Percentiles rank a stretch among this genome's conserved stretches.
phyloP scores from a whole-genome alignment of 2,888 invertebrate species.

The Calameuta pallipes region DNA sequence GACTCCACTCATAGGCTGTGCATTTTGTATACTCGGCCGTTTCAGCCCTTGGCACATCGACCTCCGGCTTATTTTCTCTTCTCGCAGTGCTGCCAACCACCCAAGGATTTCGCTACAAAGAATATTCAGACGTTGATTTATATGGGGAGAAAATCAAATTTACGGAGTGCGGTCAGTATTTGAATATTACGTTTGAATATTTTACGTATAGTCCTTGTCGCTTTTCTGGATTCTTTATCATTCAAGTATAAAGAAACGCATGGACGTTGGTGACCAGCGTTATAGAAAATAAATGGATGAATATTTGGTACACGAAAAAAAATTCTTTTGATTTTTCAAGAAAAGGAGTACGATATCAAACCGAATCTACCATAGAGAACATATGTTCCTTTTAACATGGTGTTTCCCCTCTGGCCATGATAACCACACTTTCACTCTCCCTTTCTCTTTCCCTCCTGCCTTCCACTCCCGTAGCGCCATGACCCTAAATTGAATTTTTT shows the following conservation, averaged over 20 bases:
- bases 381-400: constrained; percentile 19
- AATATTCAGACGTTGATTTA: constrained; percentile 47
- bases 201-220: constrained; percentile 26
- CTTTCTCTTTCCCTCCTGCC: neutral
- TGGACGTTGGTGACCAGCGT: neutral
- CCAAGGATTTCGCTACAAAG: constrained; percentile 28
- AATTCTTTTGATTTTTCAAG: neutral
- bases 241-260: neutral
- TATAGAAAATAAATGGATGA: neutral
- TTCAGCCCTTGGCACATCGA: neutral
- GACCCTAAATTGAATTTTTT: constrained; percentile 57
- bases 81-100: constrained; percentile 27
- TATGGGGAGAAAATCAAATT: constrained; percentile 52
- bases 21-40: constrained; percentile 28
- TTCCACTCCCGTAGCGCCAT: constrained; percentile 30
- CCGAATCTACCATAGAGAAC: constrained; percentile 19
- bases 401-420: constrained; percentile 6
- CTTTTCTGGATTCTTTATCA: neutral
- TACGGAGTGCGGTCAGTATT: constrained; percentile 50
- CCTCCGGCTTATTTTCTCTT: constrained; percentile 28
- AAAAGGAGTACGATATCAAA: neutral
- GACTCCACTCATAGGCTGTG: constrained; percentile 27
- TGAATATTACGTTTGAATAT: constrained; percentile 60
- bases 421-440: constrained; percentile 20
- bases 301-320: neutral